phyloP scores from a whole-genome alignment of 1,140 invertebrate genomes.

The Mya arenaria region DNA sequence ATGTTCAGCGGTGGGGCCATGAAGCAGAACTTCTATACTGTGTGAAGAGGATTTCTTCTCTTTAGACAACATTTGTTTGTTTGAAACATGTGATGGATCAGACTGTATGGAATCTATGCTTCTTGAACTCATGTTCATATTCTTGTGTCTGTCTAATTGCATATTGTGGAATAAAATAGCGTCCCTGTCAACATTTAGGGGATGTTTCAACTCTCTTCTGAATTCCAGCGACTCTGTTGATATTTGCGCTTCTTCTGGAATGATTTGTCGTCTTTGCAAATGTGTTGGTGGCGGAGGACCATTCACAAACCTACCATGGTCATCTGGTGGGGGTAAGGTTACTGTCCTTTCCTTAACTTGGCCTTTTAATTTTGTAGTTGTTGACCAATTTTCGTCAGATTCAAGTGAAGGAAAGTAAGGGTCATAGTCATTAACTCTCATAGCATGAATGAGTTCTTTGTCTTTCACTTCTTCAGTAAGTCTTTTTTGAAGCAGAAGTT shows the following conservation, averaged over 20 bases:
- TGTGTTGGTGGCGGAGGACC: conserved; percentile 25
- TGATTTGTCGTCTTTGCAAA: conserved; percentile 15
- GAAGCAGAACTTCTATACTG: conserved; percentile 77
- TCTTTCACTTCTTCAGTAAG: conserved; percentile 75
- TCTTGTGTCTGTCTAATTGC: conserved; percentile 71
- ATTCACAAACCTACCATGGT: background rate
- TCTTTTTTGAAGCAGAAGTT: conserved; percentile 69
- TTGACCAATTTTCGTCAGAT: conserved; percentile 56
- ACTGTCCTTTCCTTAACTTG: conserved; percentile 40
- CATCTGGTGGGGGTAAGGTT: conserved; percentile 21
- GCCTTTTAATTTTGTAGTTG: conserved; percentile 39
- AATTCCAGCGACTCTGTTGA: conserved; percentile 70
- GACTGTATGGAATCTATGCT: conserved; percentile 76
- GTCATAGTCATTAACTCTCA: conserved; percentile 35
- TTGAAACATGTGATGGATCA: conserved; percentile 69
- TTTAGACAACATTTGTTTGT: conserved; percentile 54
- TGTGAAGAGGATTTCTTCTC: conserved; percentile 66
- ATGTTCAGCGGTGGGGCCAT: conserved; percentile 46
- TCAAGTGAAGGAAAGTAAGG: conserved; percentile 23
- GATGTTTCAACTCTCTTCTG: conserved; percentile 68
- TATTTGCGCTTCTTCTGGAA: conserved; percentile 56
- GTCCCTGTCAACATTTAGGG: conserved; percentile 74
- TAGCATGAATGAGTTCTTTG: conserved; percentile 68
- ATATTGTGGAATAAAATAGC: conserved; percentile 77
- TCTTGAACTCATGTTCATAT: conserved; percentile 64